Conservation (phyloP, 2,888 invertebrate species). For the Drosophila subsilvestris region DNA sequence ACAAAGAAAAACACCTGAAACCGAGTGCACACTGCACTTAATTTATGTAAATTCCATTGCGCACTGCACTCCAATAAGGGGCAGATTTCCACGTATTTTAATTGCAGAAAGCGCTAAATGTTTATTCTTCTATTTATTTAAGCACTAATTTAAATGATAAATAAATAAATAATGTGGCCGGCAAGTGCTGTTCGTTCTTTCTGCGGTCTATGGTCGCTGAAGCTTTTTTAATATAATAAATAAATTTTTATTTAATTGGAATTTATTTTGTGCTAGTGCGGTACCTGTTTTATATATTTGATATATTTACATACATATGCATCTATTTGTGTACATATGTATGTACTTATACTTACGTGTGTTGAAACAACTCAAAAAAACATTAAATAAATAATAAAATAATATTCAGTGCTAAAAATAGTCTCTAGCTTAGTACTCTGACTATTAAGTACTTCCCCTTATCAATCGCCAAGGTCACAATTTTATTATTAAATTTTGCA, state of each 20-base stretch:
- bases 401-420: not conserved
- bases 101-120: conserved; percentile 30
- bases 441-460: not conserved
- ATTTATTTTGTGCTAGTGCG: conserved; percentile 23
- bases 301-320: not conserved
- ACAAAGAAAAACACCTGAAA: conserved; percentile 21
- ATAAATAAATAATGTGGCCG: conserved; percentile 66
- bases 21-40: conserved; percentile 50
- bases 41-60: conserved; percentile 68
- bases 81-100: conserved; percentile 34
- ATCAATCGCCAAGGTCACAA: conserved; percentile 8
- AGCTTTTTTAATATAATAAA: conserved; percentile 20
- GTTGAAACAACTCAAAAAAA: no score
- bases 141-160: conserved; percentile 56
- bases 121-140: conserved; percentile 46
- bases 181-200: conserved; percentile 47
- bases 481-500: not conserved
- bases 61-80: conserved; percentile 45
- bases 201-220: conserved; percentile 23
- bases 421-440: not conserved
- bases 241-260: conserved; percentile 39
- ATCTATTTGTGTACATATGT: no score
- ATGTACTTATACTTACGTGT: no score
- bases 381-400: not conserved
- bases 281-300: conserved; percentile 1